Conservation (phyloP, 2,797 vertebrate genomes). For the Xiphorhynchus erythropygius region DNA sequence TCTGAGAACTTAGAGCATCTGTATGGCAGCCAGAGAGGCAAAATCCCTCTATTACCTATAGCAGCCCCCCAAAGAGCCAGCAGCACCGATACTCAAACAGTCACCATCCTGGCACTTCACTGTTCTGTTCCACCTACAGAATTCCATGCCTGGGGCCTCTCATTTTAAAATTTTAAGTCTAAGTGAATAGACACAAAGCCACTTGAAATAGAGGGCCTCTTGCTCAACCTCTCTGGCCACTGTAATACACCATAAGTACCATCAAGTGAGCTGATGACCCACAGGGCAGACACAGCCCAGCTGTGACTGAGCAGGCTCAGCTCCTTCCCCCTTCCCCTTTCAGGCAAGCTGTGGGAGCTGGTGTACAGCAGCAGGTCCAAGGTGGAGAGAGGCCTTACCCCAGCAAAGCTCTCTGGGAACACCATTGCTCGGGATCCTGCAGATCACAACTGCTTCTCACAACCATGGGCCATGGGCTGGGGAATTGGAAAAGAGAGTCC, state of each 20-base stretch:
- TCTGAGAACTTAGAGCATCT: fast-evolving
- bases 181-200: neutral
- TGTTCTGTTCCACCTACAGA: neutral
- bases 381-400: neutral
- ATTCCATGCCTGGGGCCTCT: neutral
- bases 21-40: neutral
- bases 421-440: neutral
- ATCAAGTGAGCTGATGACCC: neutral
- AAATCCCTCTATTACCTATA: neutral
- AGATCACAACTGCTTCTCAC: neutral
- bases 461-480: no score
- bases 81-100: neutral
- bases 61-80: neutral
- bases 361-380: neutral
- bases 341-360: neutral
- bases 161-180: neutral
- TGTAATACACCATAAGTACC: neutral
- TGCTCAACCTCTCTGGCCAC: neutral
- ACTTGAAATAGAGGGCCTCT: neutral
- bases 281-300: neutral
- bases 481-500: neutral
- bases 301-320: neutral
- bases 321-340: neutral
- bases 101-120: neutral
- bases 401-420: neutral